Conservation (phyloP, 2,113 vertebrate species). For the Stercorarius parasiticus region DNA sequence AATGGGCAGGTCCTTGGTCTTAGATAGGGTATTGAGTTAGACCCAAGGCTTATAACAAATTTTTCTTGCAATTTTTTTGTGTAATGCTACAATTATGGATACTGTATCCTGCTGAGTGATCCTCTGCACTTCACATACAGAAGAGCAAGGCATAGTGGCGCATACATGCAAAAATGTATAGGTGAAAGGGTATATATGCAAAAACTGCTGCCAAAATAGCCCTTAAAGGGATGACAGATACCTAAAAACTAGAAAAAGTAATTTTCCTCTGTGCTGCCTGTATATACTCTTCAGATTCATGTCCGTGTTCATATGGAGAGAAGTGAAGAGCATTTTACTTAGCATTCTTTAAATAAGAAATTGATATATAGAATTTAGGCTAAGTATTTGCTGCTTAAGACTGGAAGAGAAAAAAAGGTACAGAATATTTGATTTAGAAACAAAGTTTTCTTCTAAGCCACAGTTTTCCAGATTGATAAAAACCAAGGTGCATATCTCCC, state of each 20-base stretch:
- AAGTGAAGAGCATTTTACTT: neutral
- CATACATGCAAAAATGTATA: neutral
- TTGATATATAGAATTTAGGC: neutral
- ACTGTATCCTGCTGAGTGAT: neutral
- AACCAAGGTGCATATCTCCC: neutral
- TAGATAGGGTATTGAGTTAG: neutral
- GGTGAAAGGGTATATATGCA: neutral
- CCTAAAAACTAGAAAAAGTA: neutral
- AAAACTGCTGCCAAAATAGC: neutral
- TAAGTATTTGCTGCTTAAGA: neutral
- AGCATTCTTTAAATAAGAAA: neutral
- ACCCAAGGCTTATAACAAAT: neutral
- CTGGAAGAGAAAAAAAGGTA: neutral
- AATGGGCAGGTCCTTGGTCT: neutral
- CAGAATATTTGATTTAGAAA: neutral
- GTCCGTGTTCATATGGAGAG: neutral
- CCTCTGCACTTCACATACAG: rapidly evolving
- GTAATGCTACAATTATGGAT: neutral
- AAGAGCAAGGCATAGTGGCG: neutral
- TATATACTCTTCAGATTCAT: neutral
- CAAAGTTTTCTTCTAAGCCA: neutral
- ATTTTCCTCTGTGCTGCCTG: neutral
- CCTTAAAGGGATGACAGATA: neutral
- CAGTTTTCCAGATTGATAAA: neutral
- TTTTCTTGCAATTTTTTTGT: neutral